Conservation (phyloP, 2,888 invertebrate genomes). For the Melanophora roralis region DNA sequence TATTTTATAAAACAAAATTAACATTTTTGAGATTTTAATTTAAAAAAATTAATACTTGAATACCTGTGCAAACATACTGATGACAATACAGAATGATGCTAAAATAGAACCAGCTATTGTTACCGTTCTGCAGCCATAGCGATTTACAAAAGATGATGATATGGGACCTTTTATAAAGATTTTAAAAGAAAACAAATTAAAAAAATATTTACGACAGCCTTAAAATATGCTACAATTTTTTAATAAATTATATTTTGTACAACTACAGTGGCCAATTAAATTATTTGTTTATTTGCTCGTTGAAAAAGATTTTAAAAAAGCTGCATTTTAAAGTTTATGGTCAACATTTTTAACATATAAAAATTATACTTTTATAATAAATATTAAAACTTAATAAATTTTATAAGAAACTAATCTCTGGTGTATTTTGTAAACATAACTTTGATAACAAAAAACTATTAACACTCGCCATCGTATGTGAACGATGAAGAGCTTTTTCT, state of each 20-base stretch:
- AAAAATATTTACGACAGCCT: conserved; percentile 11
- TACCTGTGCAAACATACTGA: conserved; percentile 85
- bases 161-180: conserved; percentile 87
- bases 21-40: not conserved
- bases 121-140: conserved; percentile 93
- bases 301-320: too few species aligned
- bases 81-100: conserved; percentile 86
- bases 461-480: too few species aligned
- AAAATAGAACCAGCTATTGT: conserved; percentile 92
- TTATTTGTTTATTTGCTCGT: too few species aligned
- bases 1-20: not conserved
- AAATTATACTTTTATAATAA: too few species aligned
- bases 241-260: not conserved
- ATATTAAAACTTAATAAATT: too few species aligned
- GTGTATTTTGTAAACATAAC: too few species aligned
- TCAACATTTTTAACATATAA: too few species aligned
- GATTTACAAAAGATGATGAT: conserved; percentile 95
- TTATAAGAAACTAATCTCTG: too few species aligned
- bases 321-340: too few species aligned
- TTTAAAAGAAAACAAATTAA: not conserved
- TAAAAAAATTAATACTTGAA: conserved; percentile 68
- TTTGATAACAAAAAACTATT: too few species aligned
- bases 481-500: too few species aligned
- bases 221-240: conserved; percentile 35
- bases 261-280: too few species aligned